Percentiles rank a stretch among this genome's conserved stretches.
These are phyloP conservation scores for Diachasmimorpha longicaudata DNA, from an alignment of 1,140 invertebrate species.

Conservation along the genomic window DNA sequence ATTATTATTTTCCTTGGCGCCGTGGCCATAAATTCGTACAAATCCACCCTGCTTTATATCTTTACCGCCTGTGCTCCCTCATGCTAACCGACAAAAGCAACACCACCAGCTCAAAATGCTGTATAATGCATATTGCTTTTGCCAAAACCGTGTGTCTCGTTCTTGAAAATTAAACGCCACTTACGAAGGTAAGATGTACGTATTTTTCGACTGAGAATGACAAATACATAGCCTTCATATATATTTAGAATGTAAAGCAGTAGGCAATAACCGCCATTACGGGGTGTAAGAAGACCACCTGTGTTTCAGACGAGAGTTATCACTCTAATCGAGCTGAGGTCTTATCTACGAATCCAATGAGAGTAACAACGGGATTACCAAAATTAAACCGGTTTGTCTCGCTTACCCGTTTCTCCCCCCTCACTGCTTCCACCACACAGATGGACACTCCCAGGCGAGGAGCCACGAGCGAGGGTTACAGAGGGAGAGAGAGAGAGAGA, in stretches of 20 bases:
- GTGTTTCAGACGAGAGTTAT: slow-evolving; percentile 41
- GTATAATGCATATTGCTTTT: background rate
- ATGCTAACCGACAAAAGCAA: background rate
- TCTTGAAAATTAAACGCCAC: background rate
- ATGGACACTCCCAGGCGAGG: background rate
- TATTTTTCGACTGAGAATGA: slow-evolving; percentile 11
- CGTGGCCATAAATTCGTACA: slow-evolving; percentile 17
- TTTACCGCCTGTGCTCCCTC: background rate
- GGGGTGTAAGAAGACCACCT: slow-evolving; percentile 34
- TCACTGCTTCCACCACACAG: background rate
- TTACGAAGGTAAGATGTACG: background rate
- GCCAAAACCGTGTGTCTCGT: background rate
- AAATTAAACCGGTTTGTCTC: slow-evolving; percentile 41
- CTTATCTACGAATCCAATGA: slow-evolving; percentile 33
- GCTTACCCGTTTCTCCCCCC: background rate
- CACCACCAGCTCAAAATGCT: background rate
- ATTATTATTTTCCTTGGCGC: slow-evolving; percentile 22
- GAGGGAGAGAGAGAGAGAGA: background rate
- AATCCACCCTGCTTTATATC: slow-evolving; percentile 13
- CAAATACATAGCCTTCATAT: background rate
- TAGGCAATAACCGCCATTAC: slow-evolving; percentile 27
- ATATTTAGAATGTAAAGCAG: background rate
- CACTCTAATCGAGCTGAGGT: slow-evolving; percentile 35
- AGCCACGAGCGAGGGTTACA: background rate
- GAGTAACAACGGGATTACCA: slow-evolving; percentile 39